These are phyloP conservation scores for Onychorhynchus coronatus DNA, from an alignment of 2,113 vertebrate genomes.

Conservation along the genomic window DNA sequence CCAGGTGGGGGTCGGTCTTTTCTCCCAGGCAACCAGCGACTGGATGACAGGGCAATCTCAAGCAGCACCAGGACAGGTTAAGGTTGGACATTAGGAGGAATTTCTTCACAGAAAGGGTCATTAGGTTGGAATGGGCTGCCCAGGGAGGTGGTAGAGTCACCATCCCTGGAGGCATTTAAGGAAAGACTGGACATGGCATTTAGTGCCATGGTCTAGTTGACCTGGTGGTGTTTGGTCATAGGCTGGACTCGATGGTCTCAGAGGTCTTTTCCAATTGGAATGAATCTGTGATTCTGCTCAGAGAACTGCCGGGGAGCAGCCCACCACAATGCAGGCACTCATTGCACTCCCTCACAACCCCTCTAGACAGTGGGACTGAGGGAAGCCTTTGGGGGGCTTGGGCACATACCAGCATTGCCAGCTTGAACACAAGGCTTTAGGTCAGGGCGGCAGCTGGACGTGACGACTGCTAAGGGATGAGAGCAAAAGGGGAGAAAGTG, in stretches of 20 bases:
- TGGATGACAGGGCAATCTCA: background rate
- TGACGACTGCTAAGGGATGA: background rate
- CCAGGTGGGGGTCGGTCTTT: background rate
- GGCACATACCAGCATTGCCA: fast-evolving
- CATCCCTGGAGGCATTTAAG: background rate
- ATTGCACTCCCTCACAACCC: fast-evolving
- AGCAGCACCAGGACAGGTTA: background rate
- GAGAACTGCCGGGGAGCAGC: fast-evolving
- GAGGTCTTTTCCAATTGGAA: background rate
- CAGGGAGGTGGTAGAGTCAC: background rate
- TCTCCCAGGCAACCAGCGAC: background rate
- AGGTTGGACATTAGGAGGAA: background rate
- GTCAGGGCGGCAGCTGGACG: background rate
- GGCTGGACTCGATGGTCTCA: background rate
- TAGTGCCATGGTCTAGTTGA: background rate
- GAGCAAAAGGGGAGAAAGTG: background rate
- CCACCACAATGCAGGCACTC: fast-evolving
- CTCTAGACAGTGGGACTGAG: fast-evolving
- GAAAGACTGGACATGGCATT: background rate
- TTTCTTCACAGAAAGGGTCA: background rate
- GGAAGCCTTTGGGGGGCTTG: no score
- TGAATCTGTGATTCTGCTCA: background rate
- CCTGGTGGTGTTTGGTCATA: fast-evolving
- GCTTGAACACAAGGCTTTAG: background rate
- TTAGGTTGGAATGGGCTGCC: background rate